Evolutionary conservation across 1,140 invertebrate genomes (phyloP).

Genomic region (Drosophila mayri): DNA sequence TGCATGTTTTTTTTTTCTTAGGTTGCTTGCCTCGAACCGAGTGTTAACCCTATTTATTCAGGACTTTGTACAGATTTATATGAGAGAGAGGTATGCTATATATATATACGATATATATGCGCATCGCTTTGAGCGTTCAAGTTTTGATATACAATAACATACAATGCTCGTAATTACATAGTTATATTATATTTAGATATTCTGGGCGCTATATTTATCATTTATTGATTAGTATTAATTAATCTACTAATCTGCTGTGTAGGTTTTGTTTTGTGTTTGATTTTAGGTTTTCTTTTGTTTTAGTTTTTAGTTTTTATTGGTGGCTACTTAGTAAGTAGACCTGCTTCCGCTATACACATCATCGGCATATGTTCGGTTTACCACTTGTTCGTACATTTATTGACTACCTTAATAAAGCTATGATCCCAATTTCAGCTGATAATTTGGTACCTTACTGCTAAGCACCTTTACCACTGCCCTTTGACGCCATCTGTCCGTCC

Average conservation of each 20-base stretch:
- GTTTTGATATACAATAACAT: conserved; percentile 56
- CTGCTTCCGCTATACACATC: conserved; percentile 37
- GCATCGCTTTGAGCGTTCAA: conserved; percentile 76
- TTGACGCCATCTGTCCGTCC: conserved; percentile 22
- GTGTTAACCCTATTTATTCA: conserved; percentile 32
- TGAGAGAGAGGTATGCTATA: conserved; percentile 37
- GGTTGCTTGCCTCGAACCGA: conserved; percentile 32
- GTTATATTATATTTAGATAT: conserved; percentile 28
- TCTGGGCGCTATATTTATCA: conserved; percentile 34
- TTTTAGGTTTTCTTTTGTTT: conserved; percentile 20
- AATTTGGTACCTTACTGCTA: conserved; percentile 85
- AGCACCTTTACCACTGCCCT: conserved; percentile 85
- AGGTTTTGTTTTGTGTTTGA: conserved; percentile 24
- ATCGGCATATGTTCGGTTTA: conserved; percentile 21
- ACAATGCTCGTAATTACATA: conserved; percentile 39
- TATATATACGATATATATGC: conserved; percentile 41
- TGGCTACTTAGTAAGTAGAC: conserved; percentile 44
- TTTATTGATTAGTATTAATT: conserved; percentile 41
- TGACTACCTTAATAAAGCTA: conserved; percentile 85
- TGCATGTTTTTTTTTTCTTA: conserved; percentile 12
- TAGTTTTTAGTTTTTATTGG: conserved; percentile 15
- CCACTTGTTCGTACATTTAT: conserved; percentile 65
- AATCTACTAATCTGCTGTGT: conserved; percentile 39
- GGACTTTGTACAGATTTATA: conserved; percentile 44
- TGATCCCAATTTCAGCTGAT: conserved; percentile 86